These are phyloP conservation scores for Paguma larvata DNA, from an alignment of 2,797 vertebrate genomes.

Conservation along the genomic window DNA sequence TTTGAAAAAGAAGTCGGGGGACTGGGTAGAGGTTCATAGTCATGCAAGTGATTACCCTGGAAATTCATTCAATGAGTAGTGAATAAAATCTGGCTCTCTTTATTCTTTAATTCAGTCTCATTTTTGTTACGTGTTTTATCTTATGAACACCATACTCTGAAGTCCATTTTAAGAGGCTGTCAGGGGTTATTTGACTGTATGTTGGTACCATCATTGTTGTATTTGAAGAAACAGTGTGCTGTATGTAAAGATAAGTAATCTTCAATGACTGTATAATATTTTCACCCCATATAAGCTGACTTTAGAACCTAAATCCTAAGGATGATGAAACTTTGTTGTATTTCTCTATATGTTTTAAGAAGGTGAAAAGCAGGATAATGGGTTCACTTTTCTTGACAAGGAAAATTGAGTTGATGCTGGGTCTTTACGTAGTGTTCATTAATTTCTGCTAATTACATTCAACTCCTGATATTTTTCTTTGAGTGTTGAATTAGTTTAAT, in stretches of 20 bases:
- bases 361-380: constrained; percentile 15
- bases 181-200: constrained; percentile 27
- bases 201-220: constrained; percentile 1
- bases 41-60: constrained; percentile 18
- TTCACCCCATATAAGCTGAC: constrained; percentile 3
- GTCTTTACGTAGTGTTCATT: neutral
- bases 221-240: neutral
- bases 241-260: constrained; percentile 4
- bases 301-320: constrained; percentile 20
- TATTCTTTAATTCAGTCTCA: constrained; percentile 26
- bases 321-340: constrained; percentile 42
- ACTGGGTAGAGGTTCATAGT: neutral
- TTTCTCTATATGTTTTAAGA: constrained; percentile 49
- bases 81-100: neutral
- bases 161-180: constrained; percentile 34
- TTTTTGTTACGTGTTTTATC: constrained; percentile 36
- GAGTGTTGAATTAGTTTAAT: constrained; percentile 13
- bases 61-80: neutral
- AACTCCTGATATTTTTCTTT: constrained; percentile 38
- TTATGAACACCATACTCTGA: neutral
- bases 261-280: constrained; percentile 20
- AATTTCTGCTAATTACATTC: constrained; percentile 54
- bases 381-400: neutral
- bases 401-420: constrained; percentile 24
- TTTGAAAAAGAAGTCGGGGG: neutral